These are phyloP conservation scores for Mamestra configurata DNA, from an alignment of 1,140 invertebrate genomes.

Conservation along the genomic window DNA sequence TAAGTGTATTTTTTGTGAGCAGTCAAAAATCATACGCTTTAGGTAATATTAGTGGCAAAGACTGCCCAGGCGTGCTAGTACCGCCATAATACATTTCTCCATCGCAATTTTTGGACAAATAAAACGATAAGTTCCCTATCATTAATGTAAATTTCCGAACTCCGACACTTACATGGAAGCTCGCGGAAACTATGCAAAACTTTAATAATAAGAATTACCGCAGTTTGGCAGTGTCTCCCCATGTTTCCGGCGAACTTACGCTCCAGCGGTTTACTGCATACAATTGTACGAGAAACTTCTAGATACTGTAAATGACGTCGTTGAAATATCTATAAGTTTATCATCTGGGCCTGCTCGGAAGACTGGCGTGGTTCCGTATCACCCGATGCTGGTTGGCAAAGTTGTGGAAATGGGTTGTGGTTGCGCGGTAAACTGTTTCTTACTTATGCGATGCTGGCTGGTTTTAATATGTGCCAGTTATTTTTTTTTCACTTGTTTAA, in stretches of 20 bases:
- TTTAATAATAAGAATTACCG: conserved; percentile 48
- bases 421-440: conserved; percentile 15
- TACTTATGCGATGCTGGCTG: conserved; percentile 19
- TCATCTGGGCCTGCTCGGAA: conserved; percentile 16
- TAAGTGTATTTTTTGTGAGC: too few relatives aligned
- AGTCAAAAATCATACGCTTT: too few relatives aligned
- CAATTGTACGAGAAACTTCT: conserved; percentile 39
- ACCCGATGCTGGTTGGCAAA: conserved; percentile 15
- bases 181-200: conserved; percentile 12
- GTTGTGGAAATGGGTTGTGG: conserved; percentile 38
- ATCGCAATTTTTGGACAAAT: not conserved
- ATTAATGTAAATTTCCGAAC: conserved; percentile 35
- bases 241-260: conserved; percentile 26
- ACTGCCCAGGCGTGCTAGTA: too few relatives aligned
- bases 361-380: conserved; percentile 11
- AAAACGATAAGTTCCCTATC: conserved; percentile 1
- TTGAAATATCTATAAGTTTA: conserved; percentile 45
- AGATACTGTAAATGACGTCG: conserved; percentile 39
- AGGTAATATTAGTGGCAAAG: too few relatives aligned
- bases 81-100: too few relatives aligned
- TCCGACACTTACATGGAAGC: conserved; percentile 17
- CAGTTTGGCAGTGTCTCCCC: conserved; percentile 36
- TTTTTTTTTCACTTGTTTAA: not conserved
- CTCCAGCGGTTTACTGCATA: conserved; percentile 41
- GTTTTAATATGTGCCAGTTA: conserved; percentile 31